Evolutionary conservation across 2,797 vertebrate species (phyloP).

Genomic region (Mormyrops attenuatus): DNA sequence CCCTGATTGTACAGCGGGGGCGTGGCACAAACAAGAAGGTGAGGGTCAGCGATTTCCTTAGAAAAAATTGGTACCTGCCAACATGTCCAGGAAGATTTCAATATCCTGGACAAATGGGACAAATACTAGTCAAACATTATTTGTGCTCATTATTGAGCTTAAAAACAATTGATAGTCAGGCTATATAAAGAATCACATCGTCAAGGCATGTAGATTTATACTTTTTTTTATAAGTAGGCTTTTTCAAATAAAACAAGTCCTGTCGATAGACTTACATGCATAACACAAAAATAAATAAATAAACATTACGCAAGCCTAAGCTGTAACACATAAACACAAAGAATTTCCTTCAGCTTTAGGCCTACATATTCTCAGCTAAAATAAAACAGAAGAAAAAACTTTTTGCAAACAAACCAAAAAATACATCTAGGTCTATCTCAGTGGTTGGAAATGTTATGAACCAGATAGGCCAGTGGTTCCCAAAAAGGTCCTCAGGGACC

Average conservation of each 20-base stretch:
- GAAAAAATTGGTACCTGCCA: not conserved
- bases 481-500: too few relatives aligned
- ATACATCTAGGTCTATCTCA: too few relatives aligned
- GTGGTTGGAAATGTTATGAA: too few relatives aligned
- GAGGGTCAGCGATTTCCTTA: not conserved
- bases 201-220: not conserved
- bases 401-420: too few relatives aligned
- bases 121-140: not conserved
- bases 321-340: not conserved
- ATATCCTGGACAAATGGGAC: not conserved
- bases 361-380: too few relatives aligned
- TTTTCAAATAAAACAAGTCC: not conserved
- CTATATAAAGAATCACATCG: not conserved
- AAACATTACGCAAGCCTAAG: not conserved
- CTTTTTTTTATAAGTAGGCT: not conserved
- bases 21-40: too few relatives aligned
- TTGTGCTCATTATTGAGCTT: not conserved
- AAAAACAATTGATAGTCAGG: not conserved
- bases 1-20: too few relatives aligned
- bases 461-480: too few relatives aligned
- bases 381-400: too few relatives aligned
- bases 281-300: not conserved
- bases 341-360: not conserved
- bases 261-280: not conserved
- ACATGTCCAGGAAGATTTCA: not conserved